Conservation (phyloP, 2,888 invertebrate genomes). For the Acleris literana region DNA sequence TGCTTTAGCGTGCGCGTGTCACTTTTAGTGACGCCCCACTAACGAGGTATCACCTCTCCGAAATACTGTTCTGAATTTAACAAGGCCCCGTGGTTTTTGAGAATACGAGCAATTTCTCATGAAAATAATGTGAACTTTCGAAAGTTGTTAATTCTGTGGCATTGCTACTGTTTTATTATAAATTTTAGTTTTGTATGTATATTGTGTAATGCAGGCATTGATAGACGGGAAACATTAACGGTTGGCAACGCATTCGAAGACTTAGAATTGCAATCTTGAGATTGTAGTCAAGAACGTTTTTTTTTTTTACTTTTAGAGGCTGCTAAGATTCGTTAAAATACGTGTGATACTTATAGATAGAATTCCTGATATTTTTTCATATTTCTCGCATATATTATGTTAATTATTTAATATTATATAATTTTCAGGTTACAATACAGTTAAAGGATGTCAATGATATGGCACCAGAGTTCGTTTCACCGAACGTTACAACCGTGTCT, state of each 20-base stretch:
- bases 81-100: slow-evolving; percentile 29
- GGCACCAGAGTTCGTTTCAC: slow-evolving; percentile 92
- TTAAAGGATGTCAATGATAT: slow-evolving; percentile 96
- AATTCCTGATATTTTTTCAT: neutral
- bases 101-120: slow-evolving; percentile 19
- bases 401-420: slow-evolving; percentile 39
- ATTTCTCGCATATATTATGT: neutral
- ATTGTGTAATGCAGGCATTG: too few relatives aligned
- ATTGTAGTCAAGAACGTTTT: too few relatives aligned
- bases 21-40: slow-evolving; percentile 56
- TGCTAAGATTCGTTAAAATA: too few relatives aligned
- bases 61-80: slow-evolving; percentile 37
- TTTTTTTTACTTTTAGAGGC: too few relatives aligned
- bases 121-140: slow-evolving; percentile 22
- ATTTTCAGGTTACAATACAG: slow-evolving; percentile 90
- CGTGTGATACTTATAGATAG: neutral
- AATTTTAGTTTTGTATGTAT: too few relatives aligned
- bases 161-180: slow-evolving; percentile 10
- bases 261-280: too few relatives aligned
- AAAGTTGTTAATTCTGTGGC: slow-evolving; percentile 36
- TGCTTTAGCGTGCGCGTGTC: slow-evolving; percentile 57
- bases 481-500: slow-evolving; percentile 89
- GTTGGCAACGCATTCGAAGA: too few relatives aligned
- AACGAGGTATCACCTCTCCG: slow-evolving; percentile 45
- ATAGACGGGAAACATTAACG: too few relatives aligned